Evolutionary conservation across 2,113 vertebrate species (phyloP), one percentile per base, ranked within the genome.

Genomic region (Corythaeola cristata): DNA sequence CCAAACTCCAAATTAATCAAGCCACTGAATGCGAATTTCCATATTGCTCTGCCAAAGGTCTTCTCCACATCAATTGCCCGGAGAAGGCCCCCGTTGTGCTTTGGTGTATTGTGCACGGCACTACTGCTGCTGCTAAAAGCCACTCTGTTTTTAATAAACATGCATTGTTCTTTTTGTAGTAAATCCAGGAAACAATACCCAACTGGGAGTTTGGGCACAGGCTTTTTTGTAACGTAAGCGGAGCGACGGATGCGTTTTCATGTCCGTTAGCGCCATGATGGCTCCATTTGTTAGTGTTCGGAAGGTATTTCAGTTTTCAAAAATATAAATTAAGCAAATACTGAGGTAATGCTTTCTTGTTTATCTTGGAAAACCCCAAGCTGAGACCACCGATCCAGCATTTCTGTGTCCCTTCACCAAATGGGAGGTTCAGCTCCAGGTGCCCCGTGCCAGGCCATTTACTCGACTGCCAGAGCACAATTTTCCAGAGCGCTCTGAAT

Each of bases 131-230:
- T 95, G 92, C 96, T 97, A 97, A 97, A 97, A 97, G 95, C 95
- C 94, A 97, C 90, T 97, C 95, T 96, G 96, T 97, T 97, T 97
- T 97, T 97, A 97, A 97, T 97, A 97, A 97, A 97, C 95, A 94
- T 68, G 89, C 89, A 95, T 97, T 97, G 96, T 97, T 97, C 95
- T 97, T 97, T 97, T 95, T 95, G 95, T 97, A 91, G 97, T 95
- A 97, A 97, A 96, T 97, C 90, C 95, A 95, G 89, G 91, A 97
- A 97, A 95, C 93, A 97, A 95, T 92, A 90, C 90, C 92, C 94
- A 92, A 92, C 94, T 95, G 95, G 93, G 97, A 97, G 62, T 95
- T 96, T 95, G 91, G 96, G 92, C 89, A 90, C 71, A 92, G 84
- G 76, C 89, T 93, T 94, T 96, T 89, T 79, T 87, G 68, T 90